Evolutionary conservation across 2,888 invertebrate genomes (phyloP), one percentile per base, ranked within the genome.

Genomic region (Minunthozetes semirufus): DNA sequence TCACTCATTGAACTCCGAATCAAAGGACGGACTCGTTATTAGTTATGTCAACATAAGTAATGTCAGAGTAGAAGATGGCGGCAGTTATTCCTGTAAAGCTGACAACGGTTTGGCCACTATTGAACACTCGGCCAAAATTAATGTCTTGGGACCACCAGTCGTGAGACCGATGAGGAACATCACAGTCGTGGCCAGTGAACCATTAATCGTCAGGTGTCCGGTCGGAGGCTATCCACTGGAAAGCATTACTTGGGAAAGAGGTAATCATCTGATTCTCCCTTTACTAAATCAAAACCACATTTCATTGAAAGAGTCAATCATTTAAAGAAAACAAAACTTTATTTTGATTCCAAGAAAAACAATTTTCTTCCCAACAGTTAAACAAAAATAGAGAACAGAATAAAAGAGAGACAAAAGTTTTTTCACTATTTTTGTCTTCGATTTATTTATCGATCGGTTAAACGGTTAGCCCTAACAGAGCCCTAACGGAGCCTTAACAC

Each of bases 171-270:
- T 85, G 79, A 80, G 81, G 29, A 86, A 86, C 79, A 80, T 85
- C 78, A 90, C 91, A 80, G 90, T 91, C 0, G 91, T 92, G 79
- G 90, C 91, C 79, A 90, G 90, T 76, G 87, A 89, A 77, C 89
- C 90, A 82, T 87, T 91, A 77, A 87, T 86, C 78, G 85, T 93
- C 79, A 87, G 89, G 79, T 93, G 93, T 83, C 92, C 92, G 77
- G 92, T 92, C 82, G 90, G 91, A 13, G 93, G 93, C 78, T 92
- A 90, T 84, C 93, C 93, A 38, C 88, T 93, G 80, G 89, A 89
- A 78, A 88, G 88, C 76, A 90, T 93, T 74, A 88, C 88, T 79
- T 93, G 93, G 93, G 89, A 90, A 80, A 87, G 90, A 81, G 89
- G 89, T 84, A 78, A 79, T 70, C 1, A 33, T 38, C 66, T 66